Conservation (phyloP, 2,113 vertebrate genomes). For the Vulpes vulpes region DNA sequence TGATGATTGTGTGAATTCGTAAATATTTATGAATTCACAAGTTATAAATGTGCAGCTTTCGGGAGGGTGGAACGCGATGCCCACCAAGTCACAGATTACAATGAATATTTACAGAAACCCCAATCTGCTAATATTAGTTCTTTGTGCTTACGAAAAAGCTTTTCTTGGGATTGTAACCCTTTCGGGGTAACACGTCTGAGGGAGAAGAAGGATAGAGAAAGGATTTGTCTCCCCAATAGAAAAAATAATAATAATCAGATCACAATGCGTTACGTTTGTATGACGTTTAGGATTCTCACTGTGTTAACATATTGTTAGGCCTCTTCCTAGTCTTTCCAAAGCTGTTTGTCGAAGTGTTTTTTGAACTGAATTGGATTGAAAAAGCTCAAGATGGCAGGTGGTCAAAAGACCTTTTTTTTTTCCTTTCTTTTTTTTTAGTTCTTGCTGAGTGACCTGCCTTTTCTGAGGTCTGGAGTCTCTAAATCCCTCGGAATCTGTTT, state of each 20-base stretch:
- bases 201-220: background rate
- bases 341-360: background rate
- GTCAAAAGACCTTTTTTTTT: background rate
- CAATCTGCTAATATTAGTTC: conserved; percentile 83
- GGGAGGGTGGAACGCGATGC: conserved; percentile 65
- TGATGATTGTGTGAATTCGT: conserved; percentile 85
- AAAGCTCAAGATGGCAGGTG: conserved; percentile 11
- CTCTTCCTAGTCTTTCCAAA: background rate
- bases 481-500: background rate
- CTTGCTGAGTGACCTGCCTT: background rate
- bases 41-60: conserved; percentile 83
- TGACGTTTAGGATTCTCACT: accelerated
- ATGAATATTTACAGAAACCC: conserved; percentile 85
- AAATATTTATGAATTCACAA: conserved; percentile 87
- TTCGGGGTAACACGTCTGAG: conserved; percentile 9
- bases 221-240: background rate
- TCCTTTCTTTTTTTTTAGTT: background rate
- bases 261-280: accelerated
- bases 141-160: conserved; percentile 74
- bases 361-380: background rate
- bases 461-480: background rate
- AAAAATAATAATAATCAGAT: background rate
- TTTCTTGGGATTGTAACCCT: conserved; percentile 70
- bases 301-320: accelerated
- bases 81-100: conserved; percentile 82